Evolutionary conservation across 2,797 vertebrate genomes (phyloP).

Genomic region (Knipowitschia caucasica): DNA sequence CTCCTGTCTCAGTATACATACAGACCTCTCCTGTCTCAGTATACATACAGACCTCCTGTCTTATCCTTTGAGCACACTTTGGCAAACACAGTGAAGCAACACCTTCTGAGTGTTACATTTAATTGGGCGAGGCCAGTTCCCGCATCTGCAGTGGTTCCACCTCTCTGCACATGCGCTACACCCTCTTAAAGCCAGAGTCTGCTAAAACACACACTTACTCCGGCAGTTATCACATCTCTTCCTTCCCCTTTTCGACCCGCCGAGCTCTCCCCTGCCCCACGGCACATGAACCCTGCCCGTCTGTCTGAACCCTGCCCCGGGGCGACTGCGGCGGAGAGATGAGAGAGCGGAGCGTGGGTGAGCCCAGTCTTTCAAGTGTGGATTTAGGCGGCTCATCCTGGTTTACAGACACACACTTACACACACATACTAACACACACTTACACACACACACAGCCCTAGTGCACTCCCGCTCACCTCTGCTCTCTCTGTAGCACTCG

Average conservation of each 20-base stretch:
- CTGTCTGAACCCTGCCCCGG: constrained; percentile 49
- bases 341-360: constrained; percentile 55
- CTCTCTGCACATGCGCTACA: no score
- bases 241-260: constrained; percentile 21
- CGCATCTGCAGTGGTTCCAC: no score
- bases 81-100: no score
- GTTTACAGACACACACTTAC: no score
- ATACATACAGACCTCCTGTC: no score
- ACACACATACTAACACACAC: constrained; percentile 12
- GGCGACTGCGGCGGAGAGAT: constrained; percentile 34
- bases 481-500: constrained; percentile 24
- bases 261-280: constrained; percentile 31
- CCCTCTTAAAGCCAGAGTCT: background rate
- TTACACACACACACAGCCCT: constrained; percentile 39
- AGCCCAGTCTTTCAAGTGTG: constrained; percentile 75
- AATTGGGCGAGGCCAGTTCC: no score
- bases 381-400: constrained; percentile 70
- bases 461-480: constrained; percentile 66
- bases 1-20: no score
- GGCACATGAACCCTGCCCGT: constrained; percentile 70
- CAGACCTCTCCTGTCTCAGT: no score
- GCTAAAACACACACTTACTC: background rate
- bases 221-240: constrained; percentile 8
- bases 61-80: no score
- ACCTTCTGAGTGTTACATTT: no score